Evolutionary conservation across 1,140 invertebrate genomes (phyloP).

Genomic region (Megathymus violae): DNA sequence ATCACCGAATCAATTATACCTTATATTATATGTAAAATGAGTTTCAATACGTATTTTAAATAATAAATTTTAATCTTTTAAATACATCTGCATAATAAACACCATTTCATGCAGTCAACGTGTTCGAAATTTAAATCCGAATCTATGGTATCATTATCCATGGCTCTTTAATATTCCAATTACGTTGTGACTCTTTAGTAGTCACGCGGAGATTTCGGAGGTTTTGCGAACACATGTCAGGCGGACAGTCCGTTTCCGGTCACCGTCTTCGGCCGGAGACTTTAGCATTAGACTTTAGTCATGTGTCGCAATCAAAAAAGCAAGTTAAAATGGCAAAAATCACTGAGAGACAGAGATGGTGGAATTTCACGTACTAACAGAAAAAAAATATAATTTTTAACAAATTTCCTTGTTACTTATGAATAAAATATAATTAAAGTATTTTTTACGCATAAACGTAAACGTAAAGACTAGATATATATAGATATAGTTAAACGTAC

Average conservation of each 20-base stretch:
- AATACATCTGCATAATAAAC: conserved; percentile 7
- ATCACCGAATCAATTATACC: too few species aligned
- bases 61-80: not conserved
- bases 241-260: conserved; percentile 47
- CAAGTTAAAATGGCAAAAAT: not conserved
- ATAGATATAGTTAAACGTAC: too few species aligned
- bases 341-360: too few species aligned
- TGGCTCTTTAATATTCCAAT: conserved; percentile 42
- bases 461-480: too few species aligned
- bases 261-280: not conserved
- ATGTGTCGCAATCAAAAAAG: too few species aligned
- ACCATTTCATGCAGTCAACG: not conserved
- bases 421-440: too few species aligned
- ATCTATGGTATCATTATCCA: conserved; percentile 10
- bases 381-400: too few species aligned
- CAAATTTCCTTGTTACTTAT: too few species aligned
- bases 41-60: too few species aligned
- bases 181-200: conserved; percentile 46
- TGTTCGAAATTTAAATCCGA: conserved; percentile 1
- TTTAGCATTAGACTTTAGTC: not conserved
- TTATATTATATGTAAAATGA: too few species aligned
- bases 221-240: conserved; percentile 59
- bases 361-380: too few species aligned
- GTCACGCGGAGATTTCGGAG: conserved; percentile 37
- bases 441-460: too few species aligned